Evolutionary conservation across 2,888 invertebrate genomes (phyloP).

Genomic region (Sericinus montela): DNA sequence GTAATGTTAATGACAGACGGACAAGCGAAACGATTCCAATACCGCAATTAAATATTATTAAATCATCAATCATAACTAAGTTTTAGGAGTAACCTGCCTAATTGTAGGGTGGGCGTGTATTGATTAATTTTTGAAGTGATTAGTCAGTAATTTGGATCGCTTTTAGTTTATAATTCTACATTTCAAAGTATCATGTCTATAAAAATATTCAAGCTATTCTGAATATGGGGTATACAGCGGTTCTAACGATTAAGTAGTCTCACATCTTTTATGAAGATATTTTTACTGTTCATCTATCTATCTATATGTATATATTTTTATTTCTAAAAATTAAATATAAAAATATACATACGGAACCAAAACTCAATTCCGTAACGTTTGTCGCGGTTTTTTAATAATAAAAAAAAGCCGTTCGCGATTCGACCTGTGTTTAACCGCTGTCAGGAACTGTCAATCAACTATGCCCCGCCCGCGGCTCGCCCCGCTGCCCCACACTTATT

Average conservation of each 20-base stretch:
- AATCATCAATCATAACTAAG: conserved; percentile 57
- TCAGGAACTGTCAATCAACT: conserved; percentile 68
- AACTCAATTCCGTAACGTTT: conserved; percentile 24
- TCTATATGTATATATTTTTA: too few species aligned
- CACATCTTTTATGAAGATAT: too few species aligned
- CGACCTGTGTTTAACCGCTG: conserved; percentile 74
- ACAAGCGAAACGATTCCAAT: conserved; percentile 30
- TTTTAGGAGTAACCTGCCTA: conserved; percentile 31
- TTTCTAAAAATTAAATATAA: too few species aligned
- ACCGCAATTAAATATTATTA: conserved; percentile 50
- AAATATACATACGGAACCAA: conserved; percentile 37
- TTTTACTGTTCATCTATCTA: too few species aligned
- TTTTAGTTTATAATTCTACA: background rate
- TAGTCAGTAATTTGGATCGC: conserved; percentile 7
- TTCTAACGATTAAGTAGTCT: too few species aligned
- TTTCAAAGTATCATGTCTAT: too few species aligned
- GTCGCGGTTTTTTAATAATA: conserved; percentile 27
- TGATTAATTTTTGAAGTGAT: conserved; percentile 34
- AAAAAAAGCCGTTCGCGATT: conserved; percentile 64
- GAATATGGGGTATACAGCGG: too few species aligned
- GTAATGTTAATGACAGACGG: conserved; percentile 14
- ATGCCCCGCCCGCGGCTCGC: conserved; percentile 38
- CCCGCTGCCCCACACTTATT: conserved; percentile 17
- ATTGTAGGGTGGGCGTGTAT: conserved; percentile 43
- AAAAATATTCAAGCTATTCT: too few species aligned